Base-by-base conservation (phyloP, 2,797 vertebrate genomes). In the Gambelia wislizenii region DNA sequence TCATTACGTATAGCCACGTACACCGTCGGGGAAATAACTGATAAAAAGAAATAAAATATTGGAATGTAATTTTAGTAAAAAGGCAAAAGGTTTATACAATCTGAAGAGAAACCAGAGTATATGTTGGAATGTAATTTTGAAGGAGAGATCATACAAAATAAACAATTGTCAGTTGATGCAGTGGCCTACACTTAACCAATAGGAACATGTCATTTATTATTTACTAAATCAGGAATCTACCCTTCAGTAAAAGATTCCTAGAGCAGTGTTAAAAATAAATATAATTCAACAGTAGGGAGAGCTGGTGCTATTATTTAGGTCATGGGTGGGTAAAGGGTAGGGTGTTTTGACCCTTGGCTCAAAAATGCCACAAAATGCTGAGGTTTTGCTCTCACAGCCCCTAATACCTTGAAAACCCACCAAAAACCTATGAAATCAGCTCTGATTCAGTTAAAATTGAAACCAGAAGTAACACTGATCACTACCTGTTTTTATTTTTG, bases 1-100 rank as follows among this genome's bases (percentile, higher is more conserved):
- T 99, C 98, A 99, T 99, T 93, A 99, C 99, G 72, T 99, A 99
- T 39, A 99, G 95, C 99, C 99, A 99, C 0, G 98, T 99, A 96
- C 99, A 99, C 93, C 99, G 97, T 91, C 99, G 98, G 88, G 99
- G 99, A 93, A 99, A 98, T 1, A 99, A 97, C 99, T 99, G 96
- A 87, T 86, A 89, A 90, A 88, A 91, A 85, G 94, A 92, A 94
- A 80, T 16, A 85, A 0, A 86, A 75, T 16, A 22, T 84, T 8
- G 42, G 9, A 84, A 47, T 25, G 2, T 12, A 36, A 39, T 84
- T 54, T 70, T 36, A 9, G 12, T n/a, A n/a, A n/a, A n/a, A n/a
- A 54, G 12, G 49, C 49, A 49, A 54, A 14, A 54, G n/a, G n/a
- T n/a, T n/a, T n/a, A n/a, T n/a, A n/a, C n/a, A n/a, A n/a, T n/a